Conservation (phyloP, 2,113 vertebrate genomes). For the Dicrurus megarhynchus region DNA sequence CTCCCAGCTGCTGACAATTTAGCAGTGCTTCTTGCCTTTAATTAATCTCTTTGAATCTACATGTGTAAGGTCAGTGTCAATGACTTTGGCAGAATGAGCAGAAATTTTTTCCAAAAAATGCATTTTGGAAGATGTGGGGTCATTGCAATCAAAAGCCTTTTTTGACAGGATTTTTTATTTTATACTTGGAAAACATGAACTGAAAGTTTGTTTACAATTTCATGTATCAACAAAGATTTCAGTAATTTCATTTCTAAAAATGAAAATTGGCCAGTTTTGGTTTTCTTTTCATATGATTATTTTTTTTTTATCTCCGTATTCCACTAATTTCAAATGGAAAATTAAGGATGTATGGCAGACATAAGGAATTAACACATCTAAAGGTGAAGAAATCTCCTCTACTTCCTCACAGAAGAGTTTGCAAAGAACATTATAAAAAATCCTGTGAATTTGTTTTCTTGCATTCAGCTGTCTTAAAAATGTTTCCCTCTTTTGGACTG, state of each 20-base stretch:
- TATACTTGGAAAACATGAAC: background rate
- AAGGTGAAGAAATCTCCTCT: background rate
- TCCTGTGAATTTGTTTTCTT: background rate
- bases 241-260: background rate
- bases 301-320: background rate
- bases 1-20: constrained; percentile 54
- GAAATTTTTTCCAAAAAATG: background rate
- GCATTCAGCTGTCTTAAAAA: background rate
- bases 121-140: background rate
- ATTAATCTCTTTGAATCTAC: constrained; percentile 52
- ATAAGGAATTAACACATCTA: background rate
- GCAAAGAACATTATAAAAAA: background rate
- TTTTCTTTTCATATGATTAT: background rate
- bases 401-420: background rate
- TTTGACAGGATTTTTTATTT: background rate
- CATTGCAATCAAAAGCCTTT: background rate
- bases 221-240: background rate
- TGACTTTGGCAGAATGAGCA: background rate
- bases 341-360: background rate
- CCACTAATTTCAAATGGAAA: background rate
- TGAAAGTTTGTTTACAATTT: background rate
- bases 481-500: background rate
- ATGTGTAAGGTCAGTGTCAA: constrained; percentile 32
- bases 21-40: constrained; percentile 18
- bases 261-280: background rate